Percentiles rank a stretch among this genome's conserved stretches.
These are phyloP conservation scores for Temnothorax nylanderi DNA, from an alignment of 1,140 invertebrate species.

Conservation along the genomic window DNA sequence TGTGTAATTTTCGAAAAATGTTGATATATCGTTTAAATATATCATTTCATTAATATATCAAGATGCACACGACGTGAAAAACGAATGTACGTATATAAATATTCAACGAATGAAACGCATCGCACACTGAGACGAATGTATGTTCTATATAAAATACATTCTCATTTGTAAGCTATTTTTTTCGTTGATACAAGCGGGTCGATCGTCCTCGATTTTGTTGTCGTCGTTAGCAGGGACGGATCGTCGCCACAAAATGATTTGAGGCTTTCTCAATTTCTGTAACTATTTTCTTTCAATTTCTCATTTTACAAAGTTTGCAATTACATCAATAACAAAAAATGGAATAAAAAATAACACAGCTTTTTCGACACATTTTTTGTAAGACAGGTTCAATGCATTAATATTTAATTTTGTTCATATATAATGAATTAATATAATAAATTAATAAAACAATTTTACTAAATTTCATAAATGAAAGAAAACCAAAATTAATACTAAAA, in stretches of 20 bases:
- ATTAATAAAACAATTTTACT: too few relatives aligned
- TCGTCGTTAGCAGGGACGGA: conserved; percentile 1
- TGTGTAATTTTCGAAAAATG: neutral
- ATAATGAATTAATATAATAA: neutral
- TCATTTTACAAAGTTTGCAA: neutral
- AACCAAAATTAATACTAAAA: too few relatives aligned
- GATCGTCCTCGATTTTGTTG: conserved; percentile 22
- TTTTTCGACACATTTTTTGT: neutral
- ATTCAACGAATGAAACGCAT: conserved; percentile 17
- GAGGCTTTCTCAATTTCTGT: neutral
- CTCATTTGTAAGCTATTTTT: neutral
- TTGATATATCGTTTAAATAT: neutral
- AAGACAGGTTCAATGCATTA: neutral
- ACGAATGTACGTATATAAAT: conserved; percentile 1
- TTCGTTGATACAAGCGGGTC: neutral
- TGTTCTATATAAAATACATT: neutral
- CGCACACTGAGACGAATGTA: neutral
- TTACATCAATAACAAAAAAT: neutral
- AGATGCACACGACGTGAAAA: neutral
- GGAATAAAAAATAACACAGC: too few relatives aligned
- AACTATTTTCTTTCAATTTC: neutral
- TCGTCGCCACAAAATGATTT: neutral
- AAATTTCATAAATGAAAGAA: too few relatives aligned
- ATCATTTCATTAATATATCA: neutral
- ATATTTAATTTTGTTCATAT: neutral